Percentiles rank a stretch among this genome's conserved stretches.
phyloP scores from a whole-genome alignment of 2,797 vertebrate species.

The Nannoperca obscura region DNA sequence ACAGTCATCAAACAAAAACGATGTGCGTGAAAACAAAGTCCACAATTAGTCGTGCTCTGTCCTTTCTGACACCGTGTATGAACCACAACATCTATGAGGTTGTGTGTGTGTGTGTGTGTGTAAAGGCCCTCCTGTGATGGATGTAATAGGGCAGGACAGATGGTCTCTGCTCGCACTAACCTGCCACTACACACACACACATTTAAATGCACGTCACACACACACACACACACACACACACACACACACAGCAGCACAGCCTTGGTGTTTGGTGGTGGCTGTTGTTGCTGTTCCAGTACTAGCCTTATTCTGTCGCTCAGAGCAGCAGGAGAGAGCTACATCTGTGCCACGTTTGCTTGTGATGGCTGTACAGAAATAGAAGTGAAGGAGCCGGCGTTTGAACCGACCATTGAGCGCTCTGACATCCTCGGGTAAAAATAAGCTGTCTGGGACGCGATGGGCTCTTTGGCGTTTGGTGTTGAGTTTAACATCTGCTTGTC shows the following conservation, averaged over 20 bases:
- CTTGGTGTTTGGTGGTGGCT: conserved; percentile 56
- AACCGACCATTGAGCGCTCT: conserved; percentile 67
- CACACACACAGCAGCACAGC: conserved; percentile 58
- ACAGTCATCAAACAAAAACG: conserved; percentile 44
- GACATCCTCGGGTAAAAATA: conserved; percentile 67
- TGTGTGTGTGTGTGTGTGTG: conserved; percentile 25
- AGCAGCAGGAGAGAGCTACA: conserved; percentile 73
- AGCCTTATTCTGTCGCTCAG: conserved; percentile 83
- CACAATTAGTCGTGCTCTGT: conserved; percentile 14
- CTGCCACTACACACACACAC: conserved; percentile 34
- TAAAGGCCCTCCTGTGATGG: conserved; percentile 67
- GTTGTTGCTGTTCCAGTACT: conserved; percentile 68
- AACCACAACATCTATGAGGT: conserved; percentile 19
- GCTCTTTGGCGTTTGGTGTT: conserved; percentile 50
- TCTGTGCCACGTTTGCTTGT: conserved; percentile 68
- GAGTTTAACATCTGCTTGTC: conserved; percentile 57
- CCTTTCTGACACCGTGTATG: conserved; percentile 20
- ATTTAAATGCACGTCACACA: conserved; percentile 28
- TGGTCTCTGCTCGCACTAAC: conserved; percentile 64
- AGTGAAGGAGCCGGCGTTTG: conserved; percentile 64
- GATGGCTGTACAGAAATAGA: conserved; percentile 75
- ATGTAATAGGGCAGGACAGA: conserved; percentile 77
- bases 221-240: conserved; percentile 38
- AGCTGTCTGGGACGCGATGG: conserved; percentile 33
- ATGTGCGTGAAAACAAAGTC: conserved; percentile 19